Evolutionary conservation across 2,113 vertebrate genomes (phyloP), one percentile per base, ranked within the genome.

Genomic region (Lontra canadensis): DNA sequence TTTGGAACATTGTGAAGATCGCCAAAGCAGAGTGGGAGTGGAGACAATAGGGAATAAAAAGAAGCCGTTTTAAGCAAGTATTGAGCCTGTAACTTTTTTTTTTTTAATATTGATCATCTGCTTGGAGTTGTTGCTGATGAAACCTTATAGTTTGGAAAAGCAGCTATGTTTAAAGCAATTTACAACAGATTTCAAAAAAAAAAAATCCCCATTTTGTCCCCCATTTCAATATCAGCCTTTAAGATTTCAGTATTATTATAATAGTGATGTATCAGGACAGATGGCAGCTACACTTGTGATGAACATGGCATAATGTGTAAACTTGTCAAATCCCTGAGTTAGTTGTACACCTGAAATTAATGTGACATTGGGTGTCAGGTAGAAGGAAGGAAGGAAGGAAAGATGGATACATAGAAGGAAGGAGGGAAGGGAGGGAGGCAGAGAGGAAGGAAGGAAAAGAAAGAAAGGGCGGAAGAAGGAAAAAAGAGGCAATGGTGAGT

Each of bases 111-210:
- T 76, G 67, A 52, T 83, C 73, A 55, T 87, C 10, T 92, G 11
- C 47, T 83, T 87, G 74, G 55, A 84, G 34, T 79, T 79, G 29
- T 49, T 82, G 26, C 95, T 98, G 98, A 97, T 97, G 84, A 97
- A 98, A 98, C 79, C 69, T 95, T 90, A n/a, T 25, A 0, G 88
- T 92, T 94, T 97, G 88, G 90, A 76, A 79, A 47, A 8, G 69
- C 93, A 88, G 81, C 97, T 95, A 86, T 96, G 73, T 98, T 97
- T 97, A 98, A 98, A 98, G 65, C 86, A 88, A 98, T 97, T 98
- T 98, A 97, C 36, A 44, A 85, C 65, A 97, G 97, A 97, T 96
- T 97, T 97, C 52, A 88, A 84, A 98, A 96, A 97, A 90, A 82
- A 98, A 96, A 95, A 96, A 94, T 97, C 81, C 71, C 80, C 97